phyloP scores from a whole-genome alignment of 2,113 vertebrate species.

The Artemisiospiza belli region DNA sequence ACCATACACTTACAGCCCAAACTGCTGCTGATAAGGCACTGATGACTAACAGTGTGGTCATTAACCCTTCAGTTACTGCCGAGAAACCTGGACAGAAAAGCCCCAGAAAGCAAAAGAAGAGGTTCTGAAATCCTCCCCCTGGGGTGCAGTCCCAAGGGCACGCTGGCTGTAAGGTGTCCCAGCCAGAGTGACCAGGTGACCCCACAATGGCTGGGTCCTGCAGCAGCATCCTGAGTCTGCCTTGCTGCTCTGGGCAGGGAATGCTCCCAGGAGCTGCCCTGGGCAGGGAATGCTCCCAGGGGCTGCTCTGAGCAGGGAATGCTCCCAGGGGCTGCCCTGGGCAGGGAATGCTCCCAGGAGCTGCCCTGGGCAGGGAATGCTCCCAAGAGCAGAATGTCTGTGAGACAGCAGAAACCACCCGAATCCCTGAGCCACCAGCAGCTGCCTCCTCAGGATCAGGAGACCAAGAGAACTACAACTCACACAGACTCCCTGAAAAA shows the following conservation, averaged over 20 bases:
- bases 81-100: not conserved
- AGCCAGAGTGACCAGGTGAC: not conserved
- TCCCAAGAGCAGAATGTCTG: accelerated
- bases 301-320: not conserved
- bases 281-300: too few species aligned
- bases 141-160: not conserved
- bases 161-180: accelerated
- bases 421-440: not conserved
- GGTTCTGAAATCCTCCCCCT: not conserved
- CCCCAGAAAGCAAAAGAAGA: not conserved
- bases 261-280: too few species aligned
- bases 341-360: not conserved
- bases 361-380: not conserved
- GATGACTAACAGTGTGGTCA: not conserved
- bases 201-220: not conserved
- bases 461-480: not conserved
- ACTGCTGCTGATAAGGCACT: not conserved
- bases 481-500: not conserved
- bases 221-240: not conserved
- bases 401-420: accelerated
- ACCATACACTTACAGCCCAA: not conserved
- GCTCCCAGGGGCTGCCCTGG: too few species aligned
- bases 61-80: not conserved
- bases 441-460: not conserved
- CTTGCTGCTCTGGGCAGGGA: not conserved